A percentile compares a stretch with the other conserved stretches of the same genome.
These are phyloP conservation scores for Fringilla coelebs DNA, from an alignment of 2,797 vertebrate species.

Conservation along the genomic window DNA sequence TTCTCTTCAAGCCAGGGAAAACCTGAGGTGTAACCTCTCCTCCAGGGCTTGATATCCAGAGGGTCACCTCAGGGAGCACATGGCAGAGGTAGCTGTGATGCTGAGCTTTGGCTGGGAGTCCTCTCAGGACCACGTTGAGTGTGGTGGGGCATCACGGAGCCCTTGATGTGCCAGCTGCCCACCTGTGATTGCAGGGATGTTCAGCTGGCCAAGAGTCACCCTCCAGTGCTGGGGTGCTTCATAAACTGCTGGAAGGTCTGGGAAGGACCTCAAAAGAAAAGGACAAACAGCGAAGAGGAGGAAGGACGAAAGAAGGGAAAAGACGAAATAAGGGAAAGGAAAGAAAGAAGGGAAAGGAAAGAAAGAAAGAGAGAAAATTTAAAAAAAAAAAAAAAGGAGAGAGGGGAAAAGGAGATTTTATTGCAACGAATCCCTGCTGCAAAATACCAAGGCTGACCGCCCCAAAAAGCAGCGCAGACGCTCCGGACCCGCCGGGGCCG, in stretches of 20 bases:
- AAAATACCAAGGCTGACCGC: background rate
- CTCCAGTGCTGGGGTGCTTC: background rate
- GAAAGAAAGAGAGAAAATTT: too few relatives aligned
- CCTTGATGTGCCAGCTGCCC: background rate
- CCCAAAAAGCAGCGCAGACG: background rate
- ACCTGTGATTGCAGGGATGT: background rate
- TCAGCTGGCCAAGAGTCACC: background rate
- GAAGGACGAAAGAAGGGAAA: too few relatives aligned
- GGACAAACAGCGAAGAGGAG: accelerated
- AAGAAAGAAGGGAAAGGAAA: too few relatives aligned
- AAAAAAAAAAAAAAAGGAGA: accelerated
- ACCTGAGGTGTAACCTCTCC: background rate
- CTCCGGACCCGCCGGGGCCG: background rate
- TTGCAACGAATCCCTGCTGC: background rate
- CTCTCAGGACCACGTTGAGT: accelerated
- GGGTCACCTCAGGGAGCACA: accelerated
- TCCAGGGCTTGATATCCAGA: too few relatives aligned
- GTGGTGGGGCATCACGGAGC: accelerated
- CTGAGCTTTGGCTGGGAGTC: background rate
- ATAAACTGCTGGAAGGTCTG: background rate
- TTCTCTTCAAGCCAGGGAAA: background rate
- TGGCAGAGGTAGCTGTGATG: accelerated
- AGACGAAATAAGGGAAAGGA: too few relatives aligned
- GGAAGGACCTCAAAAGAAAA: background rate
- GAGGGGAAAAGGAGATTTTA: background rate